Evolutionary conservation across 2,113 vertebrate species (phyloP), one percentile per base, ranked within the genome.

Genomic region (Rhinoptilus africanus): DNA sequence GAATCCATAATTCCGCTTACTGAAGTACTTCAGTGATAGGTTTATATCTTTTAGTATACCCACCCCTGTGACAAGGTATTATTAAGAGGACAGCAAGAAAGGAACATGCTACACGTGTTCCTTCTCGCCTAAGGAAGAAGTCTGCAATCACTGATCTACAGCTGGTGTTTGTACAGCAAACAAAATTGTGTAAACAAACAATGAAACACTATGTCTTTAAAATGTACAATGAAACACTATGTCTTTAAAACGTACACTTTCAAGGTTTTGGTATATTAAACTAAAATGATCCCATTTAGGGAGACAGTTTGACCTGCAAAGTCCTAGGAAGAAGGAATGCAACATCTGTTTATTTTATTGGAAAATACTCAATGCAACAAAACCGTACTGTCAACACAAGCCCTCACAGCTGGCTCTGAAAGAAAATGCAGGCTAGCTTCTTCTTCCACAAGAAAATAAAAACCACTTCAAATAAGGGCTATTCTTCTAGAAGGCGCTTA

Each of bases 401-500:
- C 39, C 35, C 45, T 37, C 64, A 48, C 10, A 66, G 78, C 10
- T 35, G 41, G 23, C 4, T 77, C 21, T 34, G 24, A 28, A 4
- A 37, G 30, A 6, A n/a, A 67, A 60, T 14, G 47, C 57, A 54
- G 39, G 35, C 28, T 10, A 67, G 59, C 47, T 35, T 34, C 13
- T 4, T 89, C 48, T 71, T 34, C 37, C 26, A 50, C 35, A 56
- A 45, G 35, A 5, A 84, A n/a, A 72, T 2, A 51, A 45, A 54
- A 8, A 7, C 1, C 9, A 14, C 68, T 75, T 68, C 51, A 89
- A 30, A n/a, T 0, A 19, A 47, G 22, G 74, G 50, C n/a, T 32
- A 63, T 5, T 91, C 77, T 57, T 77, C 85, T 50, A 63, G 85
- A 88, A 96, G 10, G 12, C 26, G 88, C 99, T 99, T 99, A 99